Evolutionary conservation across 2,113 vertebrate genomes (phyloP).

Genomic region (Pseudopipra pipra): DNA sequence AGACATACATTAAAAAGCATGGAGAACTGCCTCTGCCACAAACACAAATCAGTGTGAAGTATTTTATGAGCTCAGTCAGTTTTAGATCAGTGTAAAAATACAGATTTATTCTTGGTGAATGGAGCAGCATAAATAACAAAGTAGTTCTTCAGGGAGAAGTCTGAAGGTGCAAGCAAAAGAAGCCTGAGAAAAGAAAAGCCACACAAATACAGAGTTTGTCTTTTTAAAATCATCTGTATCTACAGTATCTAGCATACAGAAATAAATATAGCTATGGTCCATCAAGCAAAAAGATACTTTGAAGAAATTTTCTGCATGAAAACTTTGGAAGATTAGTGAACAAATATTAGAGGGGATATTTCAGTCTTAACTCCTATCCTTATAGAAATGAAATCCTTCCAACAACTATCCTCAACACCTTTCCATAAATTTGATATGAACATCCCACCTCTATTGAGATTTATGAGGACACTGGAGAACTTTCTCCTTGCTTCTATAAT

Average conservation of each 20-base stretch:
- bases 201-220: background rate
- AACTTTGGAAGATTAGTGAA: background rate
- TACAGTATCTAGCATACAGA: background rate
- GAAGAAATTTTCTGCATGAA: background rate
- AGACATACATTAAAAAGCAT: background rate
- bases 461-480: background rate
- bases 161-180: background rate
- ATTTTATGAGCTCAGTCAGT: background rate
- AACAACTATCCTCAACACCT: background rate
- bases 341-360: background rate
- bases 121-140: background rate
- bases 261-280: background rate
- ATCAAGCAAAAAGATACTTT: background rate
- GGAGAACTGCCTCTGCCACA: background rate
- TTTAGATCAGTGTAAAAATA: constrained; percentile 19
- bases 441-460: accelerated
- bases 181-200: background rate
- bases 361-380: background rate
- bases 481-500: background rate
- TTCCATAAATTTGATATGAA: background rate
- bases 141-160: background rate
- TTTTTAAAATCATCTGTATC: background rate
- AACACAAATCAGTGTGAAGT: background rate
- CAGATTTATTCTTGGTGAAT: background rate
- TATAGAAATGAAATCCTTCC: background rate